Evolutionary conservation across 2,113 vertebrate species (phyloP).

Genomic region (Pheucticus melanocephalus): DNA sequence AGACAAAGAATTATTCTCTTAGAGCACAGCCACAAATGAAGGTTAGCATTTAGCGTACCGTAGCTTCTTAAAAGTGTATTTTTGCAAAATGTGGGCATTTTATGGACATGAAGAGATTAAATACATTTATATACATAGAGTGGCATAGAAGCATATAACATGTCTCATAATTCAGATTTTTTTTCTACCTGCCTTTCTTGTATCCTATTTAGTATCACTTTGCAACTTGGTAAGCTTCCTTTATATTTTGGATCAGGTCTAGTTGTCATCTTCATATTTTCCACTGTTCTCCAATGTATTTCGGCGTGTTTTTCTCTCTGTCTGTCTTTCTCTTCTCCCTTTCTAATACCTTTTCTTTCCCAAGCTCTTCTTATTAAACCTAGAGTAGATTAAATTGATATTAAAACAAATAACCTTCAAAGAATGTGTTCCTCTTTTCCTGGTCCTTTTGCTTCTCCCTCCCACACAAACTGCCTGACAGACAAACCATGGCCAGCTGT

Average conservation of each 20-base stretch:
- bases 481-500: background rate
- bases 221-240: background rate
- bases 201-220: background rate
- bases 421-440: background rate
- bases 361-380: background rate
- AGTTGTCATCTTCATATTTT: background rate
- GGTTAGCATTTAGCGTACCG: background rate
- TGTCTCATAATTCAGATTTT: background rate
- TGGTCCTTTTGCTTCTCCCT: background rate
- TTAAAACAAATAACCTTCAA: background rate
- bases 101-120: background rate
- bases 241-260: background rate
- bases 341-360: background rate
- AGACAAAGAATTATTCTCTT: background rate
- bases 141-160: background rate
- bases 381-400: background rate
- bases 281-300: background rate
- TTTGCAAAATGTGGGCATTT: background rate
- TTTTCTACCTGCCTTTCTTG: background rate
- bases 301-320: background rate
- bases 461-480: background rate
- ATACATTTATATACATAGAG: background rate
- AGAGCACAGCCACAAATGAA: background rate
- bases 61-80: background rate
- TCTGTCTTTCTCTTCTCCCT: background rate